Conservation (phyloP, 2,888 invertebrate species). For the Neoascia interrupta region DNA sequence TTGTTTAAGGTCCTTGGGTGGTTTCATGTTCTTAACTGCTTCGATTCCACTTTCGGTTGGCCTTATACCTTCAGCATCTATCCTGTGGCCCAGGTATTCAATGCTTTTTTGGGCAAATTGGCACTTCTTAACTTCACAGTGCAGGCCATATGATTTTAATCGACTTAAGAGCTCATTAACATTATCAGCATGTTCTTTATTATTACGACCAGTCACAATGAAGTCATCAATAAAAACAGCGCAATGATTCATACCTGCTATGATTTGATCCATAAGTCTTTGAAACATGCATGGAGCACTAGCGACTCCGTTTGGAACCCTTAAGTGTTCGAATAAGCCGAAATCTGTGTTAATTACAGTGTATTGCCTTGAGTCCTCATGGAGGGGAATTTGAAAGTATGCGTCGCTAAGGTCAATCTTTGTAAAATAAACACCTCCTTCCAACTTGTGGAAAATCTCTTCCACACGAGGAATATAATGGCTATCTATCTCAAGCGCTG, state of each 20-base stretch:
- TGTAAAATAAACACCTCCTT: no score
- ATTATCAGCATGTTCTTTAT: conserved; percentile 23
- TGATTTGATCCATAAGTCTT: conserved; percentile 39
- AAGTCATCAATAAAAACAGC: conserved; percentile 48
- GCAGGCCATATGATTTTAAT: conserved; percentile 17
- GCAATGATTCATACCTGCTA: conserved; percentile 6
- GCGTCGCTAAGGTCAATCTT: no score
- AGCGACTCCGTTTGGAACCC: no score
- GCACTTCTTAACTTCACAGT: not conserved
- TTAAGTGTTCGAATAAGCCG: no score
- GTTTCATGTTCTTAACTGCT: conserved; percentile 5
- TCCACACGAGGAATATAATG: no score
- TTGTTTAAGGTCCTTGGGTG: conserved; percentile 2
- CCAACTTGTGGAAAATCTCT: no score
- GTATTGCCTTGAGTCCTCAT: no score
- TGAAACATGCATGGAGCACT: conserved; percentile 54
- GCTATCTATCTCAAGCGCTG: conserved; percentile 71
- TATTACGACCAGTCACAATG: conserved; percentile 19
- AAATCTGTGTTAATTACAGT: no score
- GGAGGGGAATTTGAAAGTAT: no score
- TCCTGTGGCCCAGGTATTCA: not conserved
- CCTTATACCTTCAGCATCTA: not conserved
- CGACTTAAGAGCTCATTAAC: conserved; percentile 37
- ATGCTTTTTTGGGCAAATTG: not conserved
- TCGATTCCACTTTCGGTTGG: not conserved